These are phyloP conservation scores for Chelonia mydas DNA, from an alignment of 2,797 vertebrate genomes.

Conservation along the genomic window DNA sequence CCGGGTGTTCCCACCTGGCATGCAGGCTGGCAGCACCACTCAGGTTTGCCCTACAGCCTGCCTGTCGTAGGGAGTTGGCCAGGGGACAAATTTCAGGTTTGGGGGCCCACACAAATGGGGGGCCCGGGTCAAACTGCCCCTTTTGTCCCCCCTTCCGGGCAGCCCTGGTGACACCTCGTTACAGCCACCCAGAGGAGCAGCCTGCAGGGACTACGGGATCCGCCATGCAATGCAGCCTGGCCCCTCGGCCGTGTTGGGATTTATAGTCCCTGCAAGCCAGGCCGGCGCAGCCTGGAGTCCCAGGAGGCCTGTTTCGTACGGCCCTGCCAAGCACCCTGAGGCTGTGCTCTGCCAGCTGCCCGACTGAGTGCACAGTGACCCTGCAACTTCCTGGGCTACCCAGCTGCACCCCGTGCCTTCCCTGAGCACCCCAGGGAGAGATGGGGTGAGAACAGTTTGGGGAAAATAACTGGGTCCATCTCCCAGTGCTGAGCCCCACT, in stretches of 20 bases:
- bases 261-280: too few species aligned
- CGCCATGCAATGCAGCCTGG: too few species aligned
- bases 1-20: neutral
- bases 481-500: neutral
- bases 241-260: too few species aligned
- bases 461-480: neutral
- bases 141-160: neutral
- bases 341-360: too few species aligned
- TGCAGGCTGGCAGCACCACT: neutral
- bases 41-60: neutral
- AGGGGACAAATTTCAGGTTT: neutral
- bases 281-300: too few species aligned
- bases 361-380: neutral
- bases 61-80: neutral
- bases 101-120: neutral
- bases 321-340: neutral
- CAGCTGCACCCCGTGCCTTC: neutral
- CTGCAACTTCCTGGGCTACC: neutral
- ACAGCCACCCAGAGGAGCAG: neutral
- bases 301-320: neutral
- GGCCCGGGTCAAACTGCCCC: neutral
- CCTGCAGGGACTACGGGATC: fast-evolving
- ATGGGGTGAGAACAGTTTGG: too few species aligned
- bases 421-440: too few species aligned
- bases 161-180: too few species aligned